Evolutionary conservation across 2,797 vertebrate genomes (phyloP).

Genomic region (Sebastolobus alascanus): DNA sequence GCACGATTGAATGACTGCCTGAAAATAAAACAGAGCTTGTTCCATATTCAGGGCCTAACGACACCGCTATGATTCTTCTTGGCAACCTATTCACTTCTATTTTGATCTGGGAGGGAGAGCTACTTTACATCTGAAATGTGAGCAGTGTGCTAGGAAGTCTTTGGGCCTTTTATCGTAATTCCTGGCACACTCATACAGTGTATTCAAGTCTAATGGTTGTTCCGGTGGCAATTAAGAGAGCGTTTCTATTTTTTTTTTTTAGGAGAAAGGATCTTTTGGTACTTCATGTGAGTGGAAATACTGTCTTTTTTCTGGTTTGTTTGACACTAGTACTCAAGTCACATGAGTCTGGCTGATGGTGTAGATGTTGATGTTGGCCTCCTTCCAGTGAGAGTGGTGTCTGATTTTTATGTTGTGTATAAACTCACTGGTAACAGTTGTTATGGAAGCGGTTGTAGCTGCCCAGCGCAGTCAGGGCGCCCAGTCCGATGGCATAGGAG

Average conservation of each 20-base stretch:
- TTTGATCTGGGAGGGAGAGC: slow-evolving; percentile 25
- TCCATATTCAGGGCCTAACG: neutral
- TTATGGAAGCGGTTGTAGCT: slow-evolving; percentile 92
- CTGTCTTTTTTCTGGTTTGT: neutral
- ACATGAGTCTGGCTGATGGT: slow-evolving; percentile 20
- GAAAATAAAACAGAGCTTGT: slow-evolving; percentile 14
- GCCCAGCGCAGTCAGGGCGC: slow-evolving; percentile 88
- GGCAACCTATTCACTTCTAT: slow-evolving; percentile 19
- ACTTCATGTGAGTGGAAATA: neutral
- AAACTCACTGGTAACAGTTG: slow-evolving; percentile 90
- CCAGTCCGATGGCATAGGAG: slow-evolving; percentile 90
- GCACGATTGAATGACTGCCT: neutral
- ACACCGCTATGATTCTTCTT: neutral
- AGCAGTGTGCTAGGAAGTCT: slow-evolving; percentile 6
- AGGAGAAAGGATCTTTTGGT: neutral
- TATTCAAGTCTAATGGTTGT: slow-evolving; percentile 1
- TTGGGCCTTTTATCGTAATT: neutral
- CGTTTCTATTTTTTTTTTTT: slow-evolving; percentile 1
- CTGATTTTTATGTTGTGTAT: slow-evolving; percentile 44
- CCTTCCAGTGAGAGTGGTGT: slow-evolving; percentile 38
- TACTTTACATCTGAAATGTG: slow-evolving; percentile 25
- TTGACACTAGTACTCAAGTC: neutral
- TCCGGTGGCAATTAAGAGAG: neutral
- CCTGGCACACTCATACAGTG: slow-evolving; percentile 3
- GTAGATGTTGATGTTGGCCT: slow-evolving; percentile 41